Conservation (phyloP, 2,113 vertebrate species). For the Daubentonia madagascariensis region DNA sequence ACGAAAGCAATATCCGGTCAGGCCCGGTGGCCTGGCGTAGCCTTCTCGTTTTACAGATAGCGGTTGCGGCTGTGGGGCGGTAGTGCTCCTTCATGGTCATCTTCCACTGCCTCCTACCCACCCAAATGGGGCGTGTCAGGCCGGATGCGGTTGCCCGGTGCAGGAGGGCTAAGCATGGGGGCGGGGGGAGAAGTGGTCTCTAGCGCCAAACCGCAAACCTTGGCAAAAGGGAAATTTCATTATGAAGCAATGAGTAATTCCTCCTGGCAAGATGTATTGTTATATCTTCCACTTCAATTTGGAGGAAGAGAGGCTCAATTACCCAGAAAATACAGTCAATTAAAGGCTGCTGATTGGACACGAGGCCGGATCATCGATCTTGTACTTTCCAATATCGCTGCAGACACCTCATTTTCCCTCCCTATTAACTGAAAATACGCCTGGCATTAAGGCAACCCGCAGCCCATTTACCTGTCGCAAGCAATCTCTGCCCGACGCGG, state of each 20-base stretch:
- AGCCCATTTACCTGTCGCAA: conserved; percentile 95
- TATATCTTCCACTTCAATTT: conserved; percentile 90
- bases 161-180: neutral
- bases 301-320: conserved; percentile 88
- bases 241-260: conserved; percentile 88
- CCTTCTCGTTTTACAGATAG: neutral
- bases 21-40: neutral
- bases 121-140: neutral
- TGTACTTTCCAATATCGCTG: conserved; percentile 92
- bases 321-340: conserved; percentile 94
- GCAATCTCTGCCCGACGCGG: conserved; percentile 86
- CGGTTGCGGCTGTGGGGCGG: neutral
- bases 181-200: neutral
- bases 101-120: too few species aligned
- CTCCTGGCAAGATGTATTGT: conserved; percentile 87
- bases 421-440: conserved; percentile 96
- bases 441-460: conserved; percentile 86
- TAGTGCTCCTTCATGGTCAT: neutral
- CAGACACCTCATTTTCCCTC: conserved; percentile 94
- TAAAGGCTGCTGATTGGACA: conserved; percentile 94
- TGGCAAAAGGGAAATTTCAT: conserved; percentile 88
- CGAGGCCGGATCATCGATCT: conserved; percentile 93
- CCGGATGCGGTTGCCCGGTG: neutral
- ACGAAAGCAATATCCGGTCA: neutral
- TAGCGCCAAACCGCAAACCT: conserved; percentile 71